Evolutionary conservation across 2,888 invertebrate species (phyloP), one percentile per base, ranked within the genome.

Genomic region (Limulus polyphemus): DNA sequence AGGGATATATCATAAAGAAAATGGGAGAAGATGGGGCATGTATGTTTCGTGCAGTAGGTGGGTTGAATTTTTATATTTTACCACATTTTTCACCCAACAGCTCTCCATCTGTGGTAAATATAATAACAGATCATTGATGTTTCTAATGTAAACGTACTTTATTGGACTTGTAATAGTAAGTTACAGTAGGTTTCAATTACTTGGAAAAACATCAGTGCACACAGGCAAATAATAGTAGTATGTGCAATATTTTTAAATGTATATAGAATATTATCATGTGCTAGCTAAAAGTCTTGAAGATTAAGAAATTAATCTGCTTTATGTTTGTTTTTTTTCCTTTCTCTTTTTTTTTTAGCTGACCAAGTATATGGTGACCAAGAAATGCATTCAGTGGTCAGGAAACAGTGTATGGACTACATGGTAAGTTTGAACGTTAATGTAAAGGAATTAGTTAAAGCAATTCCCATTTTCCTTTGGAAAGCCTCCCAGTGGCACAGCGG

Each of bases 321-420:
- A 32, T 32, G 32, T 32, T 32, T 3, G 3, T 32, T 3, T 32
- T 32, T 3, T 32, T 32, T 32, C 7, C 5, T 32, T 13, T 51
- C 7, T 2, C 46, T 57, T 57, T 54, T 64, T 47, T 13, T 57
- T 59, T 57, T 59, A 79, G 90, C 91, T 57, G 85, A 90, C 77
- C 90, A 92, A 77, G 85, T 92, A 49, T 92, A 86, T 74, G 91
- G 91, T 1, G 90, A 92, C 77, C 88, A 92, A 77, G 90, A 89
- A 71, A 88, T 90, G 85, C 90, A 92, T 74, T 81, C 82, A 65
- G 82, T 84, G 68, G 88, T 91, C 16, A 81, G 91, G 51, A 84
- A 86, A 72, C 84, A 88, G 72, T 90, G 90, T 74, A 88, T 91
- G 85, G 90, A 92, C 77, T 91, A 92, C 73, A 88, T 92, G 79